Evolutionary conservation across 2,888 invertebrate genomes (phyloP), one percentile per base, ranked within the genome.

Genomic region (Archips crataeganus): DNA sequence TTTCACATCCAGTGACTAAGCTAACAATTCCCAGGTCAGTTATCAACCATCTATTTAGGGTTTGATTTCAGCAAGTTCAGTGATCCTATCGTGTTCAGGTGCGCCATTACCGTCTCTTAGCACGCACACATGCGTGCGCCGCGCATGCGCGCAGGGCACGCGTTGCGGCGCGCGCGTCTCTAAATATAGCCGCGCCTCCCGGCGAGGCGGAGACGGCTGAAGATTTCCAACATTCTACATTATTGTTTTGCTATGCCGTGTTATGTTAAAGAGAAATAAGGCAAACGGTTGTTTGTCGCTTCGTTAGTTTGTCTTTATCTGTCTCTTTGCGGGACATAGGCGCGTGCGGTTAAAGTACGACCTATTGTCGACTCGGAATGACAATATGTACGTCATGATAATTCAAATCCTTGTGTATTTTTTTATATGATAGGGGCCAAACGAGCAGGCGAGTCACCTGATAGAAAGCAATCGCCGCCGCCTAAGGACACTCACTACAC

Each of bases 161-260:
- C 91, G 90, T 84, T 87, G 88, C 85, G 86, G 87, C 91, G 91
- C 92, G 87, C 82, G 89, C 90, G 90, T 87, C 13, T 72, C 92
- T 93, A 93, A 85, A 92, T 92, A 86, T 94, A 94, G 92, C 84
- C 78, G 79, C 82, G 85, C 88, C 90, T 91, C 93, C 91, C 90
- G 91, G 82, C 87, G 87, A 89, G 90, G 82, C 82, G 75, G 79
- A 79, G 82, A 81, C 85, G 84, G 85, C 89, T 90, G 90, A 89
- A 90, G 89, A 90, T 88, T 90, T 90, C 88, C 89, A 90, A 91
- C 87, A 87, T 87, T 86, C 84, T 85, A 87, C 77, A 78, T 81
- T 81, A 83, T 84, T 84, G 84, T 85, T 86, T 82, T 83, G 81
- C 77, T 71, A 76, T 75, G 74, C 62, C 63, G 42, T 70, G 11